Base-by-base conservation (phyloP, 1,140 invertebrate species). In the Cyphomyrmex costatus region DNA sequence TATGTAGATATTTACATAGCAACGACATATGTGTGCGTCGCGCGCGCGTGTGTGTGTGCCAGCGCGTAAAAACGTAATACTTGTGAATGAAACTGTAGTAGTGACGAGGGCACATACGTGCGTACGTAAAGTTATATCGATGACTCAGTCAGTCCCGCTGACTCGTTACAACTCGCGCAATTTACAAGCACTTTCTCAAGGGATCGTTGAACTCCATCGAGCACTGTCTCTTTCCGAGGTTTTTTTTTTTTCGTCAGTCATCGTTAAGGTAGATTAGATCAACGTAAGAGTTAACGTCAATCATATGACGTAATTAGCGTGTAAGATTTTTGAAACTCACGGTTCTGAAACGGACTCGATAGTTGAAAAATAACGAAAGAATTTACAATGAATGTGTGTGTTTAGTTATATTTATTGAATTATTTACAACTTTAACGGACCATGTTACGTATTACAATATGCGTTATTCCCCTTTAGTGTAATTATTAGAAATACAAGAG, bases 81-180 rank as follows among this genome's bases (percentile, higher is more conserved):
- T 90, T 68, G 87, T 90, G 89, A 90, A 90, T 90, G 89, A 84
- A 63, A 74, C 65, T 90, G 89, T 90, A 88, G 89, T 90, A 65
- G 89, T 89, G 63, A 33, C 79, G 76, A 61, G 63, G 56, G 61
- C 33, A 61, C 63, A 61, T 77, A 80, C 74, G 87, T 85, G 70
- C 89, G 88, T 87, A 86, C 85, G 88, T 89, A 84, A 90, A 90
- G 89, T 90, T 90, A 90, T 90, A 90, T 90, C 61, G 89, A 90
- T 90, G 89, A 90, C 88, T 90, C 89, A 90, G 86, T 71, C 79
- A 33, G 76, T 65, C 36, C 53, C 80, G 58, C 77, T 88, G 76
- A 78, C 77, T 88, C 89, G 82, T 89, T 89, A 77, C 74, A 71
- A 85, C 80, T 76, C 86, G 86, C 65, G 78, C 88, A 73, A 88